Evolutionary conservation across 2,888 invertebrate genomes (phyloP).

Genomic region (Stratiomys singularior): DNA sequence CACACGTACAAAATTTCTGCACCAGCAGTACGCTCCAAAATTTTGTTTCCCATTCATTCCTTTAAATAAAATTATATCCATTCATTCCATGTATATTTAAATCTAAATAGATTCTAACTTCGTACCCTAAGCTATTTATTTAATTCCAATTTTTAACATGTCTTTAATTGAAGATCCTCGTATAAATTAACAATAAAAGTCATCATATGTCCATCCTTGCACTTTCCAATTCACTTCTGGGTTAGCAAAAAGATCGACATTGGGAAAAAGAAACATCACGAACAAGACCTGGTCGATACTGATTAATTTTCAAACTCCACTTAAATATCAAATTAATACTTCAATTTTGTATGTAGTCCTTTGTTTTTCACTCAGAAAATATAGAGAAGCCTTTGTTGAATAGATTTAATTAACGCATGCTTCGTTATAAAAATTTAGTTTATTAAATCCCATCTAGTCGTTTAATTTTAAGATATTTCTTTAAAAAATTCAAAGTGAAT

Average conservation of each 20-base stretch:
- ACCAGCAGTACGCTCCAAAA: too few species aligned
- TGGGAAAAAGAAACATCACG: slow-evolving; percentile 52
- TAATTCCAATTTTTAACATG: not conserved
- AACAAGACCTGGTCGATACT: slow-evolving; percentile 56
- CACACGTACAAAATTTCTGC: too few species aligned
- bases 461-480: not conserved
- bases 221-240: slow-evolving; percentile 35
- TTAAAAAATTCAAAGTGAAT: not conserved
- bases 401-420: too few species aligned
- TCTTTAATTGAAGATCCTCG: not conserved
- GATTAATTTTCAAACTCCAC: slow-evolving; percentile 51
- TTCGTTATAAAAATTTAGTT: too few species aligned
- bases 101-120: not conserved
- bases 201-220: slow-evolving; percentile 57
- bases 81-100: not conserved
- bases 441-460: slow-evolving; percentile 13
- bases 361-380: too few species aligned
- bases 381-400: too few species aligned
- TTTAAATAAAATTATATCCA: too few species aligned
- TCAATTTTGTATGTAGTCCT: not conserved
- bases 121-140: not conserved
- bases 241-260: not conserved
- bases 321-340: not conserved
- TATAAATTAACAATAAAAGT: slow-evolving; percentile 48
- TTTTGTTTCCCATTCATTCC: too few species aligned